phyloP scores from a whole-genome alignment of 2,113 vertebrate genomes.

The Emydura subglobosa region DNA sequence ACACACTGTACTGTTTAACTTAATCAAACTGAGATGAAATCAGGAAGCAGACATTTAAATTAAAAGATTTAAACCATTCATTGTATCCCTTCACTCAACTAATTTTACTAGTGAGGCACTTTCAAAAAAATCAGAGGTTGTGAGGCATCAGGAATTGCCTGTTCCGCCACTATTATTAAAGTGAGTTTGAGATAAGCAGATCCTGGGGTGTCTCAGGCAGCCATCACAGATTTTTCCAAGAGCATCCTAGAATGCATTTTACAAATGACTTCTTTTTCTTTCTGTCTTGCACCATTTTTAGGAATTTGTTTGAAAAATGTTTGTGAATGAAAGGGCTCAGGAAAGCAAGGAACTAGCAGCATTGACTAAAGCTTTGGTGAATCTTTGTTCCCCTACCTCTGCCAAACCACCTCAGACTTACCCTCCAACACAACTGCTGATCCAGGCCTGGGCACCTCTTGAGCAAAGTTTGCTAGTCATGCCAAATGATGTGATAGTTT shows the following conservation, averaged over 20 bases:
- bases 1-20: fast-evolving
- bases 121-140: not conserved
- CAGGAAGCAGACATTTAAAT: not conserved
- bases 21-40: not conserved
- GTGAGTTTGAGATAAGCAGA: not conserved
- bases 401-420: not conserved
- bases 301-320: not conserved
- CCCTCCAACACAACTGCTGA: fast-evolving
- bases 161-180: not conserved
- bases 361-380: not conserved
- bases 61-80: not conserved
- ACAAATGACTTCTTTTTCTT: not conserved
- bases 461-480: not conserved
- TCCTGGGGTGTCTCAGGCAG: not conserved
- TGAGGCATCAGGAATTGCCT: not conserved
- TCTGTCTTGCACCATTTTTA: not conserved
- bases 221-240: not conserved
- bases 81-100: not conserved
- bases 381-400: not conserved
- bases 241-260: not conserved
- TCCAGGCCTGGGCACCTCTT: not conserved
- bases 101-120: not conserved
- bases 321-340: not conserved
- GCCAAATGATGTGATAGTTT: not conserved
- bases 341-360: not conserved